These are phyloP conservation scores for Setipinna tenuifilis DNA, from an alignment of 2,797 vertebrate species.

Conservation along the genomic window DNA sequence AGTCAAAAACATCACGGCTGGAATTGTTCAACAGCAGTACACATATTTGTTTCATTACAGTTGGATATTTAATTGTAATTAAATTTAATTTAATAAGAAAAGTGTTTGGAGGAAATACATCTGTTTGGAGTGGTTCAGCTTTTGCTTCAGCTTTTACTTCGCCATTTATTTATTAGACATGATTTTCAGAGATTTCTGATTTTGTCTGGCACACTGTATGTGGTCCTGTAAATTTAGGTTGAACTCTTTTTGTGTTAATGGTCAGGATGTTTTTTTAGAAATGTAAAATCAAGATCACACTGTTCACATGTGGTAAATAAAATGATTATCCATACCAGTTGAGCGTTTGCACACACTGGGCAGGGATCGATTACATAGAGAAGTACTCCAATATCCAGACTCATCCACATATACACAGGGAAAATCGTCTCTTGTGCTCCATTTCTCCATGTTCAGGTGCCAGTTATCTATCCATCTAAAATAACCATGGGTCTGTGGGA, in stretches of 20 bases:
- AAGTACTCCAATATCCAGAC: conserved; percentile 84
- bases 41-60: too few relatives aligned
- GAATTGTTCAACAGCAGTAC: background rate
- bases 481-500: conserved; percentile 76
- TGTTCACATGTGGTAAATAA: background rate
- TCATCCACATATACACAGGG: conserved; percentile 86
- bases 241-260: background rate
- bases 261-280: too few relatives aligned
- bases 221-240: background rate
- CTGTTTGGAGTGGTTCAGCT: background rate
- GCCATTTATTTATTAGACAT: too few relatives aligned
- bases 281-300: too few relatives aligned
- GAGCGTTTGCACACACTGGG: conserved; percentile 84
- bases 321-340: conserved; percentile 70
- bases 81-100: too few relatives aligned
- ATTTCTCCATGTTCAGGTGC: conserved; percentile 79
- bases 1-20: background rate
- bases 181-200: too few relatives aligned
- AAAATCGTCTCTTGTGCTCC: conserved; percentile 76
- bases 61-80: too few relatives aligned
- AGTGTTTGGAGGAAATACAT: background rate
- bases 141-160: too few relatives aligned
- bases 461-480: conserved; percentile 87
- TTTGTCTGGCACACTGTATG: too few relatives aligned
- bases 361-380: conserved; percentile 80